Conservation (phyloP, 1,140 invertebrate genomes). For the Caenorhabditis inopinata region DNA sequence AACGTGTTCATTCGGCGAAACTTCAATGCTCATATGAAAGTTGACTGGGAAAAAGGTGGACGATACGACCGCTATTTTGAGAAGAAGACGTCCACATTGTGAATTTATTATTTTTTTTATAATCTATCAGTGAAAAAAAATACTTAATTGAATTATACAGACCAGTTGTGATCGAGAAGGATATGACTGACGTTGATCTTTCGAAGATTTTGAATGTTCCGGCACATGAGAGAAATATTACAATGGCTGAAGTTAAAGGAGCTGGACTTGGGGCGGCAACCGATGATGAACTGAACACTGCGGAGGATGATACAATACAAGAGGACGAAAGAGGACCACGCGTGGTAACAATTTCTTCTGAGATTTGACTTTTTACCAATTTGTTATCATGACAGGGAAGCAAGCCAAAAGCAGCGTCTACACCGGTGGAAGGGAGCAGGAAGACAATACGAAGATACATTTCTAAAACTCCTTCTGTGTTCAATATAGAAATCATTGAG, state of each 20-base stretch:
- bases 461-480: background rate
- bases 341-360: background rate
- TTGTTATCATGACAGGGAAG: no score
- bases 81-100: slow-evolving; percentile 4
- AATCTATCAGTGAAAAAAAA: background rate
- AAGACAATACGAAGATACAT: background rate
- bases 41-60: slow-evolving; percentile 11
- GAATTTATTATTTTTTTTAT: background rate
- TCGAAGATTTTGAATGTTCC: background rate
- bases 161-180: background rate
- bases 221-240: background rate
- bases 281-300: background rate
- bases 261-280: background rate
- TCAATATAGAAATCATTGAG: background rate
- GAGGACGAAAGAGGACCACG: background rate
- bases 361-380: no score
- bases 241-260: background rate
- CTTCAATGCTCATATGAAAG: slow-evolving; percentile 2
- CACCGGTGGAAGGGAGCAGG: no score
- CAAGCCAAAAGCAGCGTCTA: no score
- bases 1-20: background rate
- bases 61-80: background rate
- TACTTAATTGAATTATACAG: no score
- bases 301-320: slow-evolving; percentile 3
- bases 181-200: background rate